phyloP scores from a whole-genome alignment of 2,888 invertebrate species.

The Ctena decussata region DNA sequence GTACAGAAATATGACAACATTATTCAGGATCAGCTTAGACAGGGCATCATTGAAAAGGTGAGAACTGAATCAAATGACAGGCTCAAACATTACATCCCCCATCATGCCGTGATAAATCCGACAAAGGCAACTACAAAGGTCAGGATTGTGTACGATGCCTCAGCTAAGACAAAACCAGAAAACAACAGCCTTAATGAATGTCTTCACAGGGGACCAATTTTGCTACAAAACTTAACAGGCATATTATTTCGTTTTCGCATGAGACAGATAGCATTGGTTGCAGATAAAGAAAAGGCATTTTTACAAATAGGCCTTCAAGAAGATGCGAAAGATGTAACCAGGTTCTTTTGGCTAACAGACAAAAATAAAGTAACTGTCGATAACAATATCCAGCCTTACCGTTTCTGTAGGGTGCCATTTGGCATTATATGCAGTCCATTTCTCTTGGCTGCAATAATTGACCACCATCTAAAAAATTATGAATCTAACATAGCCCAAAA shows the following conservation, averaged over 20 bases:
- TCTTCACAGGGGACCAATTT: conserved; percentile 26
- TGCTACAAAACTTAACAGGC: conserved; percentile 33
- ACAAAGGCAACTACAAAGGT: conserved; percentile 26
- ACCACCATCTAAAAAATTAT: neutral
- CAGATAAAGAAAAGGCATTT: conserved; percentile 31
- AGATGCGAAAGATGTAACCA: conserved; percentile 22
- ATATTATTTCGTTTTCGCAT: conserved; percentile 34
- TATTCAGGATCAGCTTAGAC: conserved; percentile 28
- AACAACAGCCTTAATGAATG: conserved; percentile 48
- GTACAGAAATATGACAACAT: conserved; percentile 21
- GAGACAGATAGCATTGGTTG: conserved; percentile 14
- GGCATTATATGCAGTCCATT: conserved; percentile 23
- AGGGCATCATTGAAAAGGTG: conserved; percentile 45
- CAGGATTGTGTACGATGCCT: conserved; percentile 27
- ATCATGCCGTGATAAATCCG: conserved; percentile 32
- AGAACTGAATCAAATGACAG: neutral
- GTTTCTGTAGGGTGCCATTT: conserved; percentile 25
- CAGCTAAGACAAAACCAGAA: conserved; percentile 8
- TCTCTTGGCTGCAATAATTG: conserved; percentile 14
- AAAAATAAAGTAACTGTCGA: neutral
- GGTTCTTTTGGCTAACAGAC: conserved; percentile 34
- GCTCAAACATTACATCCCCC: conserved; percentile 32
- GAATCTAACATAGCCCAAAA: neutral
- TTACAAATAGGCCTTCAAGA: conserved; percentile 20
- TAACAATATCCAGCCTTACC: conserved; percentile 9